A percentile compares a stretch with the other conserved stretches of the same genome.
Conservation (phyloP, 1,140 invertebrate genomes). For the Diachasmimorpha longicaudata region DNA sequence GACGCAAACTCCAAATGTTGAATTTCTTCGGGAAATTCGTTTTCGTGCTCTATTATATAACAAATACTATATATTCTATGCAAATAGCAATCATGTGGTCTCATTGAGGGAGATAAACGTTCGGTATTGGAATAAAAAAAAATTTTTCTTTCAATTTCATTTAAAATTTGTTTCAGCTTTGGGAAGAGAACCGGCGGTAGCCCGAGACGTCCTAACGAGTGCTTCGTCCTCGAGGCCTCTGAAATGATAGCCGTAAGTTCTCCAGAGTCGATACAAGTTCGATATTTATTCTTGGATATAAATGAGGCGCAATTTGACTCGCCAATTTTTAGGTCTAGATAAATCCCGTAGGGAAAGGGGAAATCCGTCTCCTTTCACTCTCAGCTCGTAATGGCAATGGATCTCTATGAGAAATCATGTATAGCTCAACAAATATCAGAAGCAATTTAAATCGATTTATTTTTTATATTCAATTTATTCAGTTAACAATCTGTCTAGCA, state of each 20-base stretch:
- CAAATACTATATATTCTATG: no score
- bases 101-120: no score
- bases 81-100: no score
- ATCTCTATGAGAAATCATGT: not conserved
- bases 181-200: conserved; percentile 78
- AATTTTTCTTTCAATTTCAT: no score
- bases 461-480: no score
- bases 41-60: no score
- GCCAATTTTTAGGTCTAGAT: not conserved
- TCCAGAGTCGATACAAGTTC: conserved; percentile 8
- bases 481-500: no score
- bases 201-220: conserved; percentile 79
- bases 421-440: not conserved
- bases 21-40: conserved; percentile 44
- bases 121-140: no score
- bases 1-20: conserved; percentile 12
- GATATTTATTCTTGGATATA: not conserved
- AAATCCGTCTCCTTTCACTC: not conserved
- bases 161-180: conserved; percentile 79
- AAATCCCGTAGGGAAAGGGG: not conserved
- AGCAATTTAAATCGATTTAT: not conserved
- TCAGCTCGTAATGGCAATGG: not conserved
- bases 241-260: conserved; percentile 88
- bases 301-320: not conserved
- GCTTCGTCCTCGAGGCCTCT: conserved; percentile 83